Conservation (phyloP, 1,140 invertebrate species). For the Probaryconus sp. region DNA sequence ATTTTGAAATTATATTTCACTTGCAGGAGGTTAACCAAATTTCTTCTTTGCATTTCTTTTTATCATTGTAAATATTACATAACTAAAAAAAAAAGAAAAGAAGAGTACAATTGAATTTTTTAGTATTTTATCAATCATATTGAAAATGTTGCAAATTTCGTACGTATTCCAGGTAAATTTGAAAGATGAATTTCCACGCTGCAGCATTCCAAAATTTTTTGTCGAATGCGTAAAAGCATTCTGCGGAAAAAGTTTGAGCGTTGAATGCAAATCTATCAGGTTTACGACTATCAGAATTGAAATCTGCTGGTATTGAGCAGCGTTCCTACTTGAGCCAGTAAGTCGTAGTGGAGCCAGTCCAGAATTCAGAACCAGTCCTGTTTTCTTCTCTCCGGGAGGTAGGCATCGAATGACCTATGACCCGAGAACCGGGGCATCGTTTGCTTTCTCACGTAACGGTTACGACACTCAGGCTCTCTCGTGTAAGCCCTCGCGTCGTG, state of each 20-base stretch:
- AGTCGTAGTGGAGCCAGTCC: constrained; percentile 59
- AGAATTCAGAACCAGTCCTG: constrained; percentile 71
- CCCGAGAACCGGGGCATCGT: constrained; percentile 73
- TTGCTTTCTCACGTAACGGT: constrained; percentile 76
- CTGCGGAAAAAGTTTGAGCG: constrained; percentile 12
- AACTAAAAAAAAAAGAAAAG: too few species aligned
- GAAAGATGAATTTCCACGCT: background rate
- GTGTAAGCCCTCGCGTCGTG: constrained; percentile 38
- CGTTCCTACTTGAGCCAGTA: constrained; percentile 45
- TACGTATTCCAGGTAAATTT: too few species aligned
- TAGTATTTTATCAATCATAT: too few species aligned
- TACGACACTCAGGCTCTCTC: constrained; percentile 65
- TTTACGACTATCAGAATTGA: constrained; percentile 53
- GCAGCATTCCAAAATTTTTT: too few species aligned
- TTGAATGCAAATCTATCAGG: constrained; percentile 45
- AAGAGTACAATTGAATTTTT: too few species aligned
- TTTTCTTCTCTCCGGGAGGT: constrained; percentile 70
- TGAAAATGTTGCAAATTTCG: too few species aligned
- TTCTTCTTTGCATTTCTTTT: too few species aligned
- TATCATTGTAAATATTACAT: too few species aligned
- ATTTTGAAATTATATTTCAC: too few species aligned
- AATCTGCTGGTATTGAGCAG: constrained; percentile 40
- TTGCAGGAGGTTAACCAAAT: too few species aligned
- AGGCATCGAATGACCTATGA: constrained; percentile 72
- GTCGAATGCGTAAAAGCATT: too few species aligned